Evolutionary conservation across 2,797 vertebrate genomes (phyloP).

Genomic region (Sarcoramphus papa): DNA sequence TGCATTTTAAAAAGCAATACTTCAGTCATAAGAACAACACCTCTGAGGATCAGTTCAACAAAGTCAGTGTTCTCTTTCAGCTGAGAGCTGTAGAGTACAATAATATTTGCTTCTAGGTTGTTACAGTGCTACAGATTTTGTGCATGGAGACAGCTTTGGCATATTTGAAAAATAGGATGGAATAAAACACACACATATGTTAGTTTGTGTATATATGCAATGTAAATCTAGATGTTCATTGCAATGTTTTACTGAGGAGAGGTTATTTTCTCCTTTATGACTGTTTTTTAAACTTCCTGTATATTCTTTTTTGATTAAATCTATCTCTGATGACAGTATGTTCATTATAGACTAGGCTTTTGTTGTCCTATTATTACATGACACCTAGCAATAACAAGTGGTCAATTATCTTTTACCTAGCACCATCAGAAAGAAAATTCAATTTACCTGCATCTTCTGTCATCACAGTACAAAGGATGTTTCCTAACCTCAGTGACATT

Average conservation of each 20-base stretch:
- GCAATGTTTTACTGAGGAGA: neutral
- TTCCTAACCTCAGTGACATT: neutral
- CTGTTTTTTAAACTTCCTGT: neutral
- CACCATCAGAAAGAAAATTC: constrained; percentile 9
- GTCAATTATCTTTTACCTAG: constrained; percentile 3
- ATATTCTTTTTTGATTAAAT: neutral
- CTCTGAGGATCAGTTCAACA: neutral
- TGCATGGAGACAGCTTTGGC: neutral
- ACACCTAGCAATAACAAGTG: constrained; percentile 4
- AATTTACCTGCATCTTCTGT: neutral
- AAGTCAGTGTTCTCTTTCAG: neutral
- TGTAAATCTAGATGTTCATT: neutral
- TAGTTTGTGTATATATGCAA: neutral
- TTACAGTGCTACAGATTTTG: neutral
- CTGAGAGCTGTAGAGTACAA: neutral
- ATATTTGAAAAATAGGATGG: neutral
- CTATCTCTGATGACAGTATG: neutral
- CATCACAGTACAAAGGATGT: neutral
- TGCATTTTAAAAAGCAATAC: neutral
- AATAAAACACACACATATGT: neutral
- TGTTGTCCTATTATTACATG: neutral
- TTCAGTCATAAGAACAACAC: neutral
- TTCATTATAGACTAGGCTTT: neutral
- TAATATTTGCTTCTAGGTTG: neutral
- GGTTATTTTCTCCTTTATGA: neutral